A percentile compares a stretch with the other conserved stretches of the same genome.
These are phyloP conservation scores for Anoplolepis gracilipes DNA, from an alignment of 1,140 invertebrate genomes.

Conservation along the genomic window DNA sequence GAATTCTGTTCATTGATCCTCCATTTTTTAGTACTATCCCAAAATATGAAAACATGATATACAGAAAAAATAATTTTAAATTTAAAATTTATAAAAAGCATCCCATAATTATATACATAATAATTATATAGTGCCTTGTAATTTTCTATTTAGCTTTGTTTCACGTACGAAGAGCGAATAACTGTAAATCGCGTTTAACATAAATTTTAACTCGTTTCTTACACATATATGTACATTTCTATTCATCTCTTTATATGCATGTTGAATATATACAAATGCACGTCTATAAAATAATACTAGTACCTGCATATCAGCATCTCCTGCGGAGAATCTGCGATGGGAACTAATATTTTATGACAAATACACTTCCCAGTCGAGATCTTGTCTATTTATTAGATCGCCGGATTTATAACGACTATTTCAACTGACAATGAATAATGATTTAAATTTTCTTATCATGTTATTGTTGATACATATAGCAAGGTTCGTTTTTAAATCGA, in stretches of 20 bases:
- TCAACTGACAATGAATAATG: background rate
- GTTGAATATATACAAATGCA: background rate
- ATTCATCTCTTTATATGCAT: background rate
- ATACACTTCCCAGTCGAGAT: conserved; percentile 46
- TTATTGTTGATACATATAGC: background rate
- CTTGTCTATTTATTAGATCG: conserved; percentile 25
- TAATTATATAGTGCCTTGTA: background rate
- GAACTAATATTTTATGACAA: conserved; percentile 60
- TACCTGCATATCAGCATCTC: conserved; percentile 56
- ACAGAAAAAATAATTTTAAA: background rate
- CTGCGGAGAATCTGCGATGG: conserved; percentile 35
- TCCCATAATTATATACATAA: background rate
- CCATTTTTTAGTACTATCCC: background rate
- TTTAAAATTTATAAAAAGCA: background rate
- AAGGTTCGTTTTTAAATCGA: background rate
- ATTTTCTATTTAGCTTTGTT: background rate
- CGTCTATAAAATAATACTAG: conserved; percentile 34
- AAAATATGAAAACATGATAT: background rate
- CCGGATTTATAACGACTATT: background rate
- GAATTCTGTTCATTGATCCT: background rate
- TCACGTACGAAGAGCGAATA: background rate
- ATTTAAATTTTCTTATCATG: background rate
- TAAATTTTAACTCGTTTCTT: conserved; percentile 57
- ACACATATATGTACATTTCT: conserved; percentile 30
- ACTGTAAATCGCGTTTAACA: conserved; percentile 43